Base-by-base conservation (phyloP, 1,140 invertebrate genomes). In the Panonychus citri region DNA sequence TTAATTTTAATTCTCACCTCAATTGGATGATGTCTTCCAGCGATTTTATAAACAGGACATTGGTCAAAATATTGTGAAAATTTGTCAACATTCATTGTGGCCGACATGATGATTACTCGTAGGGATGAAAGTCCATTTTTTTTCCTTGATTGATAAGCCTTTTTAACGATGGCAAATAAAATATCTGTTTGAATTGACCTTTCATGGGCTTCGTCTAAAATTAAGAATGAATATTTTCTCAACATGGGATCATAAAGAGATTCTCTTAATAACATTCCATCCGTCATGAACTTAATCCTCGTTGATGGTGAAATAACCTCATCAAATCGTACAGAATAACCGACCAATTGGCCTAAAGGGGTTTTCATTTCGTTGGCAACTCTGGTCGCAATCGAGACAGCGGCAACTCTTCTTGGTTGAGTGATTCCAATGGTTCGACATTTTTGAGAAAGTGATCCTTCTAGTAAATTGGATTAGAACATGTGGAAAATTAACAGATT, bases 201-300 rank as follows among this genome's bases (percentile, higher is more conserved):
- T 71, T 98, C 94, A 69, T 99, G 94, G 50, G 88, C 91, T 70
- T 99, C 94, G 71, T 99, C 94, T 51, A 98, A 73, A 57, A 99
- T 82, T 8, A 98, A 77, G 26, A 87, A 71, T 19, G 78, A 80
- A 68, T 96, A 96, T 59, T 78, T 77, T 56, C 63, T 68, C 58
- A 77, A 65, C 21, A 69, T 57, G 26, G 69, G 68, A 68, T 77
- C 75, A 43, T 70, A 67, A 66, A 91, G 81, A 2, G 85, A 82
- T 71, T 95, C 89, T 59, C 88, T 69, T 1, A 96, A 71, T 60
- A 96, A 71, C 83, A 94, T 93, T 57, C 91, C 91, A 75, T 95
- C 91, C 50, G 90, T 95, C 63, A 93, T 71, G 71, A 82, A 95
- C 67, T 75, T 73, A 10, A 94, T 78, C 71, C 80, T 81, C 1